A percentile compares a stretch with the other conserved stretches of the same genome.
Evolutionary conservation across 2,797 vertebrate species (phyloP).

Genomic region (Pangasius krempfi): DNA sequence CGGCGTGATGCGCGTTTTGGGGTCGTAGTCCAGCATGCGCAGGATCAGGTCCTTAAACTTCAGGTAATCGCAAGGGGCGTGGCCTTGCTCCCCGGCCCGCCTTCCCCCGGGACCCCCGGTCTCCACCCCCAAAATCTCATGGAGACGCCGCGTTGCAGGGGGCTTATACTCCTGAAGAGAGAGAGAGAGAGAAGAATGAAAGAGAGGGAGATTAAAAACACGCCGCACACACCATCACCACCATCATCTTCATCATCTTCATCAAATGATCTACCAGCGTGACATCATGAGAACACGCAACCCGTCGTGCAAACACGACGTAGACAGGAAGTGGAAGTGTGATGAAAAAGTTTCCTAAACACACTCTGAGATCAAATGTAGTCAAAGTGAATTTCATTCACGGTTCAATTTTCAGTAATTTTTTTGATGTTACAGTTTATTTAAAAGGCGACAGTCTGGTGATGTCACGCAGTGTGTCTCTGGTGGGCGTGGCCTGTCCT

Average conservation of each 20-base stretch:
- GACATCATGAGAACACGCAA: neutral
- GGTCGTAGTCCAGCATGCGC: constrained; percentile 96
- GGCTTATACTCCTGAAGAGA: constrained; percentile 87
- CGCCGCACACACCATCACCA: neutral
- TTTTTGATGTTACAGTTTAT: neutral
- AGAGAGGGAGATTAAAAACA: constrained; percentile 42
- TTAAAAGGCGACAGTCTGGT: neutral
- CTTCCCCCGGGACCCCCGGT: constrained; percentile 90
- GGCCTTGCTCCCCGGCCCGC: constrained; percentile 90
- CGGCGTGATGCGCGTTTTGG: constrained; percentile 92
- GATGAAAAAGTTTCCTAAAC: neutral
- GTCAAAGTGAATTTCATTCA: neutral
- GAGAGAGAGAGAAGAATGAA: constrained; percentile 36
- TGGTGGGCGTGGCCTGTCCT: neutral
- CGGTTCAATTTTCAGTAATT: too few relatives aligned
- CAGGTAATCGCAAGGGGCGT: constrained; percentile 92
- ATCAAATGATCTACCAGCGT: neutral
- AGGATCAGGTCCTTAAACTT: constrained; percentile 97
- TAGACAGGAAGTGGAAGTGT: too few relatives aligned
- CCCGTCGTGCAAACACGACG: neutral
- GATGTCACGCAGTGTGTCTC: neutral
- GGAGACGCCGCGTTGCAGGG: constrained; percentile 89
- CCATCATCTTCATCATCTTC: neutral
- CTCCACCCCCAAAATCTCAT: constrained; percentile 93
- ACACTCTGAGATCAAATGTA: neutral